Conservation (phyloP, 1,140 invertebrate species). For the Drosophila subobscura region DNA sequence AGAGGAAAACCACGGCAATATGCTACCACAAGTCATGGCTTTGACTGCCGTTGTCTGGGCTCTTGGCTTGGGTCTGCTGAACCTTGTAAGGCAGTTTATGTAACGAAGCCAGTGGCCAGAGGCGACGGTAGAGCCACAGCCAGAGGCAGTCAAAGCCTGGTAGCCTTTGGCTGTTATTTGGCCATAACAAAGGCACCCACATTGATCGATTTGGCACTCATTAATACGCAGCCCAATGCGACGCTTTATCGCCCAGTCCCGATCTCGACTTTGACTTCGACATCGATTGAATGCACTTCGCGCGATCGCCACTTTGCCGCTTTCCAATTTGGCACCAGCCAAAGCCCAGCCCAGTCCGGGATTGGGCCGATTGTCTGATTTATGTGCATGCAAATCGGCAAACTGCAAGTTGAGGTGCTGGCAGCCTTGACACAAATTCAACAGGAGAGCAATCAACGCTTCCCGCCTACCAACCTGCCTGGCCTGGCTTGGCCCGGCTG, state of each 20-base stretch:
- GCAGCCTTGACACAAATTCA: conserved; percentile 75
- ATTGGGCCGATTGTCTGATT: conserved; percentile 40
- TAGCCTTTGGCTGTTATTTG: conserved; percentile 3
- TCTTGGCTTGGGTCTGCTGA: conserved; percentile 38
- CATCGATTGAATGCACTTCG: conserved; percentile 40
- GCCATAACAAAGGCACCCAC: conserved; percentile 28
- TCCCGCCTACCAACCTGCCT: conserved; percentile 16
- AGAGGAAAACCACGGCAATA: conserved; percentile 55
- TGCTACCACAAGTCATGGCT: conserved; percentile 63
- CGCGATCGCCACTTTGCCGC: conserved; percentile 24
- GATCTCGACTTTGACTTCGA: conserved; percentile 33
- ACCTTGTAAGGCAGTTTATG: conserved; percentile 62
- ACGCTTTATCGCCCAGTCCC: conserved; percentile 38
- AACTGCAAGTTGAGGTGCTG: conserved; percentile 36
- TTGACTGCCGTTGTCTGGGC: conserved; percentile 35
- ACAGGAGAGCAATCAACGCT: conserved; percentile 36
- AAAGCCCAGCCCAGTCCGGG: conserved; percentile 14
- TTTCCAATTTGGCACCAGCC: conserved; percentile 63
- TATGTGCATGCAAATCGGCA: conserved; percentile 59
- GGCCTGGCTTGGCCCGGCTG: conserved; percentile 18
- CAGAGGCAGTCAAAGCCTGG: too few relatives aligned
- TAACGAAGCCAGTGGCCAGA: conserved; percentile 41
- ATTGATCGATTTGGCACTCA: conserved; percentile 44
- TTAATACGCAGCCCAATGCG: conserved; percentile 56
- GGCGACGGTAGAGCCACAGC: neutral